These are phyloP conservation scores for Ormia ochracea DNA, from an alignment of 2,888 invertebrate genomes.

Conservation along the genomic window DNA sequence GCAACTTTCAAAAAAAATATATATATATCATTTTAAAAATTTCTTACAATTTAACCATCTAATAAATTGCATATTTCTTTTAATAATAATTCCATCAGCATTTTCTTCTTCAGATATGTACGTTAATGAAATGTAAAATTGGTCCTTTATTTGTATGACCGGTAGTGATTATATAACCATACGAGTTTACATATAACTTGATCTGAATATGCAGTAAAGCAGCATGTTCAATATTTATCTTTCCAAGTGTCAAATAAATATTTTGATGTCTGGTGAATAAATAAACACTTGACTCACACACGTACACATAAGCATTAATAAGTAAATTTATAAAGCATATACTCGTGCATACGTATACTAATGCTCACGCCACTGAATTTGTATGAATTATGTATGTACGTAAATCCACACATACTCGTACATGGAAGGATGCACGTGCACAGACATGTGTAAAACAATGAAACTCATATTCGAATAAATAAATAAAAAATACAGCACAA, in stretches of 20 bases:
- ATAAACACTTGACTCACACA: conserved; percentile 53
- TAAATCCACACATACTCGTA: not conserved
- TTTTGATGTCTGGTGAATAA: conserved; percentile 60
- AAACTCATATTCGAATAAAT: conserved; percentile 40
- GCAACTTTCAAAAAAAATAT: too few relatives aligned
- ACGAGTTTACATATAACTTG: not conserved
- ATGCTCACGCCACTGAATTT: not conserved
- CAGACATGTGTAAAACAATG: not conserved
- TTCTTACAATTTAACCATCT: too few relatives aligned
- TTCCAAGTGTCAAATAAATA: conserved; percentile 63
- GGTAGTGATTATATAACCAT: not conserved
- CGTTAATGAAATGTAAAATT: not conserved
- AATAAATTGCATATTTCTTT: too few relatives aligned
- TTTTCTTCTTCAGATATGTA: not conserved
- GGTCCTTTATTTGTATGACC: not conserved
- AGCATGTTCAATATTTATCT: conserved; percentile 59
- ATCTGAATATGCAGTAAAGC: conserved; percentile 4
- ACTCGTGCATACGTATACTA: not conserved
- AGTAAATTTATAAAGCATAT: conserved; percentile 21
- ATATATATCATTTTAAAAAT: too few relatives aligned
- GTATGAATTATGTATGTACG: not conserved
- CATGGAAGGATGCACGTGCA: not conserved
- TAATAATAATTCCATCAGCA: too few relatives aligned
- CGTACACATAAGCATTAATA: conserved; percentile 27
- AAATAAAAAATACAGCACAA: conserved; percentile 34